Percentiles rank a stretch among this genome's conserved stretches.
These are phyloP conservation scores for Epinephelus fuscoguttatus DNA, from an alignment of 2,113 vertebrate genomes.

Conservation along the genomic window DNA sequence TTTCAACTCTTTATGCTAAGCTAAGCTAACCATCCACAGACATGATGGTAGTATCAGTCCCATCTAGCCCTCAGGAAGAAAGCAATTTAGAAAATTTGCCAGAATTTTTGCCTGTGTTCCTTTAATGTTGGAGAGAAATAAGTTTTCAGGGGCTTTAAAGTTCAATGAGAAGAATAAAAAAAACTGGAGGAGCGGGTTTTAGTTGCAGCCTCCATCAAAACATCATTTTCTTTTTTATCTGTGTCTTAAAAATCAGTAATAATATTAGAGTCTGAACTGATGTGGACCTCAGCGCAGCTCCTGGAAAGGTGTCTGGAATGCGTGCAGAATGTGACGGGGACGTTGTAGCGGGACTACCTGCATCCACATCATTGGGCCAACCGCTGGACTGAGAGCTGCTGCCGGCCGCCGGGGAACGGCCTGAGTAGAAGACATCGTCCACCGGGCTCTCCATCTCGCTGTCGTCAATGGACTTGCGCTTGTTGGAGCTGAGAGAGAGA, in stretches of 20 bases:
- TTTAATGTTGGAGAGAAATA: neutral
- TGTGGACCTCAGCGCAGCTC: slow-evolving; percentile 52
- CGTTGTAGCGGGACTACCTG: slow-evolving; percentile 81
- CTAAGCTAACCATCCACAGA: too few species aligned
- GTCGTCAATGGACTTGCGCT: slow-evolving; percentile 96
- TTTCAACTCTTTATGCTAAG: too few species aligned
- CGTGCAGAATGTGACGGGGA: neutral
- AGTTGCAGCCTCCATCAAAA: neutral
- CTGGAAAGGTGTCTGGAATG: neutral
- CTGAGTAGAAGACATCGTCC: slow-evolving; percentile 96
- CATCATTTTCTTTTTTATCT: neutral
- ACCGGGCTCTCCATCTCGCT: slow-evolving; percentile 97
- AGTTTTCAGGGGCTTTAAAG: slow-evolving; percentile 2
- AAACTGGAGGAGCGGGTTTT: neutral
- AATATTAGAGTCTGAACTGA: slow-evolving; percentile 45
- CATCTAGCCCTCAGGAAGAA: too few species aligned
- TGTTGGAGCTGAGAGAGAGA: slow-evolving; percentile 88
- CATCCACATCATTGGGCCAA: slow-evolving; percentile 95
- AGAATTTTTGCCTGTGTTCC: too few species aligned
- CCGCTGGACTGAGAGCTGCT: slow-evolving; percentile 93
- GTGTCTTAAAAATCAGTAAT: neutral
- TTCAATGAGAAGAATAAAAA: neutral
- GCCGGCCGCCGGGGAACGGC: slow-evolving; percentile 92
- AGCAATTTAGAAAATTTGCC: too few species aligned
- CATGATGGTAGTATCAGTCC: too few species aligned